Conservation (phyloP, 2,113 vertebrate species). For the Pseudolaguvia tuberculata region DNA sequence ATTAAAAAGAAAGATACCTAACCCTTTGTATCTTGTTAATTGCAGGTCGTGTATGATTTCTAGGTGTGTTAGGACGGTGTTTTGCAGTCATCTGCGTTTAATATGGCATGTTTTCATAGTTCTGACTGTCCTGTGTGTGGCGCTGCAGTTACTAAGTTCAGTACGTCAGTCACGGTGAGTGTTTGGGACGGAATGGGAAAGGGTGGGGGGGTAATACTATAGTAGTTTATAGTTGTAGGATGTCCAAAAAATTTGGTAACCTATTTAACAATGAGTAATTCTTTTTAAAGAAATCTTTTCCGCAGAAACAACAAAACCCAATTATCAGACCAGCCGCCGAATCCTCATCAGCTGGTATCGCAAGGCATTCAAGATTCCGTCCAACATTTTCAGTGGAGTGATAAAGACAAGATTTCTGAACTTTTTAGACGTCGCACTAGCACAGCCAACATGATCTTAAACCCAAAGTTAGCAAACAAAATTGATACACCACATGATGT, state of each 20-base stretch:
- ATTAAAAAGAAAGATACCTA: background rate
- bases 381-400: background rate
- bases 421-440: background rate
- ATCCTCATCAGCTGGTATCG: too few relatives aligned
- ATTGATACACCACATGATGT: background rate
- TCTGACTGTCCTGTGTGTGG: slow-evolving; percentile 56
- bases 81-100: slow-evolving; percentile 52
- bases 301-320: slow-evolving; percentile 47
- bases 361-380: background rate
- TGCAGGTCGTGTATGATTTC: slow-evolving; percentile 16
- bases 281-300: background rate
- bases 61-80: slow-evolving; percentile 54
- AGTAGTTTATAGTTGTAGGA: background rate
- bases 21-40: background rate
- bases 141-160: slow-evolving; percentile 58
- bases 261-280: too few relatives aligned
- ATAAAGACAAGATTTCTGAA: background rate
- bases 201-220: too few relatives aligned
- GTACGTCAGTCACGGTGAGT: slow-evolving; percentile 54
- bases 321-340: slow-evolving; percentile 30
- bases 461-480: slow-evolving; percentile 1
- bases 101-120: slow-evolving; percentile 58
- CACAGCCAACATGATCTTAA: background rate
- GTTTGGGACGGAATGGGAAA: too few relatives aligned
- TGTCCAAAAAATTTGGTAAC: too few relatives aligned